Evolutionary conservation across 2,113 vertebrate species (phyloP).

Genomic region (Dicerorhinus sumatrensis): DNA sequence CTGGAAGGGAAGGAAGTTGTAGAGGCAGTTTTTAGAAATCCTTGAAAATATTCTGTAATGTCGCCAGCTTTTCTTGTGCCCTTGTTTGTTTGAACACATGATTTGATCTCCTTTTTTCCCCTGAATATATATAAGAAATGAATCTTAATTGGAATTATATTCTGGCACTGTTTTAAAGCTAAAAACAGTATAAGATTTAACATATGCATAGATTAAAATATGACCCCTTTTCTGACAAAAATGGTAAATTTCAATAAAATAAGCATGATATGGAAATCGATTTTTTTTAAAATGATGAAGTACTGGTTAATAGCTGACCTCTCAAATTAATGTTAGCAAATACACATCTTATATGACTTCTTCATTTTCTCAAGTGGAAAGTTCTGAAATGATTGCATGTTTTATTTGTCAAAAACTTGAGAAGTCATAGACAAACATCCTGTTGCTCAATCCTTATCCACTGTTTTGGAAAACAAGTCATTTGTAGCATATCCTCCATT

Average conservation of each 20-base stretch:
- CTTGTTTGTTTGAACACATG: background rate
- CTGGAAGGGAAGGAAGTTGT: background rate
- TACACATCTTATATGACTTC: background rate
- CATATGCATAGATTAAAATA: background rate
- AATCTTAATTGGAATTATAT: conserved; percentile 35
- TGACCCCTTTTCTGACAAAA: background rate
- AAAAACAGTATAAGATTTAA: background rate
- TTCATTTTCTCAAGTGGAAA: background rate
- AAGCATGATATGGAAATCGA: background rate
- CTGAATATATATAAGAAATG: background rate
- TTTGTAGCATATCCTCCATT: background rate
- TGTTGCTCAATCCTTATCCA: background rate
- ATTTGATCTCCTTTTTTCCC: background rate
- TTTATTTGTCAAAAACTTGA: conserved; percentile 19
- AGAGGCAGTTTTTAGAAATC: conserved; percentile 1
- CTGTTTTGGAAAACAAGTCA: background rate
- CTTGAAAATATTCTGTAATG: background rate
- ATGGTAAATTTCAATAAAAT: background rate
- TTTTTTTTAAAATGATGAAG: background rate
- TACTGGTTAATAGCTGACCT: background rate
- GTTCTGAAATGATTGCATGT: background rate
- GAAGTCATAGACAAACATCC: background rate
- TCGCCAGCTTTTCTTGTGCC: background rate
- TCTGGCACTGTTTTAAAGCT: background rate
- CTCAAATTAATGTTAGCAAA: background rate